Conservation (phyloP, 2,888 invertebrate genomes). For the Tipula vernalis region DNA sequence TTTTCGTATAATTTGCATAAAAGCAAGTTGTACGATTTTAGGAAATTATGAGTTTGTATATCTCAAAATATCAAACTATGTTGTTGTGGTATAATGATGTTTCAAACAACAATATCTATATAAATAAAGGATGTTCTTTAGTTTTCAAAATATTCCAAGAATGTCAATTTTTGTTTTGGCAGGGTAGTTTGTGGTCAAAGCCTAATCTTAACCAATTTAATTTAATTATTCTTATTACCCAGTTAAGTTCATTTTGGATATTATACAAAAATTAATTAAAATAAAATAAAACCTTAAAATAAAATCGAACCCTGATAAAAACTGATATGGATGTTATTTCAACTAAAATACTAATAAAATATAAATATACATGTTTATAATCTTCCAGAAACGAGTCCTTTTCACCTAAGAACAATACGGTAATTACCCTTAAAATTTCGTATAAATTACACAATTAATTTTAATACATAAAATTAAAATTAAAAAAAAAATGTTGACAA, state of each 20-base stretch:
- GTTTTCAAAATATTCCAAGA: no score
- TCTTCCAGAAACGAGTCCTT: neutral
- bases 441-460: neutral
- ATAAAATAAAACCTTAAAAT: neutral
- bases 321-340: neutral
- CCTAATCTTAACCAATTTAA: no score
- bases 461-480: neutral
- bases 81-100: no score
- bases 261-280: neutral
- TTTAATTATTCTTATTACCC: no score
- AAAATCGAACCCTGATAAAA: neutral
- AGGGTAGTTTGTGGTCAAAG: no score
- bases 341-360: neutral
- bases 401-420: neutral
- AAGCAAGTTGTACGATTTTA: no score
- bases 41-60: no score
- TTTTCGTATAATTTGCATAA: no score
- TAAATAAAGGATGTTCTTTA: no score
- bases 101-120: no score
- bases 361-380: neutral
- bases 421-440: neutral
- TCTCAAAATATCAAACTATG: no score
- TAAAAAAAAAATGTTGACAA: neutral
- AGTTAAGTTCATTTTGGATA: neutral
- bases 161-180: no score